These are phyloP conservation scores for Aethes cnicana DNA, from an alignment of 2,888 invertebrate genomes.

Conservation along the genomic window DNA sequence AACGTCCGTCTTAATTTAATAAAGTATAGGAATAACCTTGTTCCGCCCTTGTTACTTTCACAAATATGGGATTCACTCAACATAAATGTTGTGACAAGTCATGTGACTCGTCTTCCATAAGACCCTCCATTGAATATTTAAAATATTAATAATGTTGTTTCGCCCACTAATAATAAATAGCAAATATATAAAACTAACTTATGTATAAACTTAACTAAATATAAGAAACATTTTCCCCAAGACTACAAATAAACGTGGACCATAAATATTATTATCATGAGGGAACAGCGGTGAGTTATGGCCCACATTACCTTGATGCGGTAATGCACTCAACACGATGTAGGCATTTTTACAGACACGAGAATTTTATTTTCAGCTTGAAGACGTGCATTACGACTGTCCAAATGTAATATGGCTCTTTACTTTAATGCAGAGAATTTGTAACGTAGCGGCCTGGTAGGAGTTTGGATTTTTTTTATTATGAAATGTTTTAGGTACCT, in stretches of 20 bases:
- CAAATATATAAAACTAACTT: too few relatives aligned
- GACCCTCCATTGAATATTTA: too few relatives aligned
- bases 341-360: constrained; percentile 45
- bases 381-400: constrained; percentile 29
- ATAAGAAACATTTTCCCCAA: constrained; percentile 14
- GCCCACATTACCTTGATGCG: constrained; percentile 49
- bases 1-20: too few relatives aligned
- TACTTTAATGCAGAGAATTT: constrained; percentile 23
- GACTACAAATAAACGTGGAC: constrained; percentile 17
- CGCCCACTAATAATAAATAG: too few relatives aligned
- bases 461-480: neutral
- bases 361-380: constrained; percentile 42
- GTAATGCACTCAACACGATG: constrained; percentile 52
- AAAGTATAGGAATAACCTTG: too few relatives aligned
- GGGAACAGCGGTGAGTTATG: constrained; percentile 41
- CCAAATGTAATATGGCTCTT: constrained; percentile 19
- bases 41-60: too few relatives aligned
- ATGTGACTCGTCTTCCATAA: too few relatives aligned
- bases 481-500: too few relatives aligned
- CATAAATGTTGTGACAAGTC: too few relatives aligned
- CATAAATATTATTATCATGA: constrained; percentile 29
- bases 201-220: too few relatives aligned
- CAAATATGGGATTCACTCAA: too few relatives aligned
- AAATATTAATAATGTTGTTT: too few relatives aligned
- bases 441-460: neutral